Percentiles rank a stretch among this genome's conserved stretches.
These are phyloP conservation scores for Eptatretus burgeri DNA, from an alignment of 2,113 vertebrate genomes.

Conservation along the genomic window DNA sequence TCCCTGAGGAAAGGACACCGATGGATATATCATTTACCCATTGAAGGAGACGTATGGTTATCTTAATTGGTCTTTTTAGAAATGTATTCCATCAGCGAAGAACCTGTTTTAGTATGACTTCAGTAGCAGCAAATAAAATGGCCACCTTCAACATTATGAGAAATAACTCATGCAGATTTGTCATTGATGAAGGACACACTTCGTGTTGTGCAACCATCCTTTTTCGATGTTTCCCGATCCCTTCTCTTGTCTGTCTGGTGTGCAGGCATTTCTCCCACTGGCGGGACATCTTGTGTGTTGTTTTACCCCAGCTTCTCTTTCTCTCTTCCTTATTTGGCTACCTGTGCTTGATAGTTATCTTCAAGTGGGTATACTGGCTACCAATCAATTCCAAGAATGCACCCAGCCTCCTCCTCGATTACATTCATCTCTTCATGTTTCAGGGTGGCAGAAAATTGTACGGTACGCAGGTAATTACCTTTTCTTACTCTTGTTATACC, in stretches of 20 bases:
- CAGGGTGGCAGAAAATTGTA: conserved; percentile 27
- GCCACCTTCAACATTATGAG: too few relatives aligned
- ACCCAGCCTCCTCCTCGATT: conserved; percentile 73
- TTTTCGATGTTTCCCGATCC: background rate
- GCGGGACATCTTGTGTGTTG: conserved; percentile 44
- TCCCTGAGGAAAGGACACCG: too few relatives aligned
- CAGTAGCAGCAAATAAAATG: too few relatives aligned
- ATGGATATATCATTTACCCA: too few relatives aligned
- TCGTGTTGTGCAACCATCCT: too few relatives aligned
- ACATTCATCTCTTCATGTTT: conserved; percentile 91
- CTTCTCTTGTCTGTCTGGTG: background rate
- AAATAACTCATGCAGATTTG: too few relatives aligned
- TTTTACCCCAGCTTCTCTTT: conserved; percentile 72
- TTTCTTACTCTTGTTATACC: too few relatives aligned
- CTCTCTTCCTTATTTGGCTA: conserved; percentile 73
- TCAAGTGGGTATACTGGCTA: conserved; percentile 56
- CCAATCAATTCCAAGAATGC: conserved; percentile 24
- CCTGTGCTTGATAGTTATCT: conserved; percentile 71
- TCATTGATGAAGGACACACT: too few relatives aligned
- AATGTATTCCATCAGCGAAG: too few relatives aligned
- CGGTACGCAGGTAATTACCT: conserved; percentile 32
- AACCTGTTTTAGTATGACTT: too few relatives aligned
- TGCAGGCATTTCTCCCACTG: conserved; percentile 48
- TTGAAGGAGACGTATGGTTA: too few relatives aligned
- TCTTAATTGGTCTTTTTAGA: too few relatives aligned